These are phyloP conservation scores for Alloscopus bannaensis DNA, from an alignment of 2,888 invertebrate species.

Conservation along the genomic window DNA sequence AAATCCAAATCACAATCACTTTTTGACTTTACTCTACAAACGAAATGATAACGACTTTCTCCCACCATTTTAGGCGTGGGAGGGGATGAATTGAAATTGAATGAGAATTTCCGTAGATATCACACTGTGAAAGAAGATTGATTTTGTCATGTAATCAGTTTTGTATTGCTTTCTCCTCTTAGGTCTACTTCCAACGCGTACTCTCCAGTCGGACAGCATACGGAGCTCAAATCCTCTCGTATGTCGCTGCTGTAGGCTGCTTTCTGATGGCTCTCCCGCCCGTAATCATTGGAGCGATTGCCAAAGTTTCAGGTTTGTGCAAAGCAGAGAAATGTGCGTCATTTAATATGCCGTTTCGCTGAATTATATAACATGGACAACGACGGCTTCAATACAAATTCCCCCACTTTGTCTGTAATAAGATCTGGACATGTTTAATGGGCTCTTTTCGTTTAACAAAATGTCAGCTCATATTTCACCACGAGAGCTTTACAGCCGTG, in stretches of 20 bases:
- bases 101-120: no score
- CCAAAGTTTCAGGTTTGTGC: conserved; percentile 78
- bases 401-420: neutral
- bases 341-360: neutral
- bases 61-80: no score
- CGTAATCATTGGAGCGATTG: conserved; percentile 82
- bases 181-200: conserved; percentile 84
- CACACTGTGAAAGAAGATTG: no score
- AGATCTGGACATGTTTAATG: neutral
- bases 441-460: neutral
- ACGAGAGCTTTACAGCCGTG: no score
- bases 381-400: neutral
- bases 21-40: no score
- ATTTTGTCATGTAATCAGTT: no score
- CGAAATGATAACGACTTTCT: no score
- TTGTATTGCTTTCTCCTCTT: conserved; percentile 9
- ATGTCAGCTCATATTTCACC: no score
- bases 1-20: no score
- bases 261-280: conserved; percentile 82
- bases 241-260: conserved; percentile 81
- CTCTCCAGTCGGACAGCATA: conserved; percentile 81
- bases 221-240: conserved; percentile 81
- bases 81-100: no score
- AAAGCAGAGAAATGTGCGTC: neutral
- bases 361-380: neutral